Conservation (phyloP, 30 jellyfish, hydroid and myxozoan species). For the Hydractinia symbiolongicarpus region DNA sequence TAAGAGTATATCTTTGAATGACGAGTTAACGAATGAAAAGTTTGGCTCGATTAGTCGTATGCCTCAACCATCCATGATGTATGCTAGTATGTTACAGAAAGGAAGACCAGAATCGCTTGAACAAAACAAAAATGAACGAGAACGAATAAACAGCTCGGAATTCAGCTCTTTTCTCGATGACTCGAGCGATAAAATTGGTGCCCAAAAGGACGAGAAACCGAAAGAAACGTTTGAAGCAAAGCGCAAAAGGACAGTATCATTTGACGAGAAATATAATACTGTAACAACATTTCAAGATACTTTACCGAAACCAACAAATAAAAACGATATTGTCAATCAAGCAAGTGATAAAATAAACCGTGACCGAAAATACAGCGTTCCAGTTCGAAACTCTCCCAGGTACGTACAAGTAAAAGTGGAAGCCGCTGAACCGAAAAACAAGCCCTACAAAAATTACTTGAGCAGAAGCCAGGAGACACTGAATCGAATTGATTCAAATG, state of each 20-base stretch:
- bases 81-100: background rate
- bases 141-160: background rate
- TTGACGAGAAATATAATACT: background rate
- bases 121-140: background rate
- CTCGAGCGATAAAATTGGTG: background rate
- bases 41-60: conserved; percentile 9
- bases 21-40: background rate
- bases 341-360: too few species aligned
- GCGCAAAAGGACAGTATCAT: background rate
- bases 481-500: too few species aligned
- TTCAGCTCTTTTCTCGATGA: background rate
- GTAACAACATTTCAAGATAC: conserved; percentile 14
- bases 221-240: background rate
- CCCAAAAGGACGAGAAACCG: background rate
- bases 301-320: background rate
- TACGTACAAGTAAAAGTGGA: too few species aligned
- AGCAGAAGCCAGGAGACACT: too few species aligned
- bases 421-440: too few species aligned
- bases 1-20: too few species aligned
- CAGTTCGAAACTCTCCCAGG: too few species aligned
- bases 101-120: background rate
- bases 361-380: too few species aligned
- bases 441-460: too few species aligned
- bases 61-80: conserved; percentile 4
- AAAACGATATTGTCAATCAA: too few species aligned